A percentile compares a stretch with the other conserved stretches of the same genome.
These are phyloP conservation scores for Pogoniulus pusillus DNA, from an alignment of 2,797 vertebrate genomes.

Conservation along the genomic window DNA sequence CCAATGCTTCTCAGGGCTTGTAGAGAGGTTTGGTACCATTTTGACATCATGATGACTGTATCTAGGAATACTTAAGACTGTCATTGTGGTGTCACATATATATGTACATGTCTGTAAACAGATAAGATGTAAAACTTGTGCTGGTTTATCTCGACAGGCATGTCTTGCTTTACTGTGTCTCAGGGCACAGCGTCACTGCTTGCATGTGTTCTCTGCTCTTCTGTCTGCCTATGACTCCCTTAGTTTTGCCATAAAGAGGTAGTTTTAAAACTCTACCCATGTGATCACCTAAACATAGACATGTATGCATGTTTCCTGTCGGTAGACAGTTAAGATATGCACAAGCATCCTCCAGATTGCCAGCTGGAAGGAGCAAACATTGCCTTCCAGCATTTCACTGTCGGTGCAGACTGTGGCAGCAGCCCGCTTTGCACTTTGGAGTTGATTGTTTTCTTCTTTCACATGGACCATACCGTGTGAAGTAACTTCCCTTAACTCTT, in stretches of 20 bases:
- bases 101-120: accelerated
- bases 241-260: background rate
- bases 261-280: background rate
- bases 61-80: background rate
- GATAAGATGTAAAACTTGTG: background rate
- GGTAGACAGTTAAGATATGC: background rate
- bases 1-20: background rate
- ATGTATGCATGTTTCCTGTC: background rate
- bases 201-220: background rate
- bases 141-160: background rate
- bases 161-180: background rate
- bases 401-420: no score
- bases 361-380: no score
- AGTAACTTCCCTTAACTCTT: no score
- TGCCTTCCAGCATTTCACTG: no score
- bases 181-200: background rate
- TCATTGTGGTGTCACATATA: background rate
- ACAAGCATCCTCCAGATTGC: background rate
- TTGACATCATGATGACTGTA: background rate
- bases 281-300: no score
- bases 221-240: background rate
- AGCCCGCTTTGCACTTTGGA: no score
- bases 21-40: background rate
- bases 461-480: no score
- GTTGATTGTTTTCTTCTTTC: no score